Evolutionary conservation across 2,797 vertebrate species (phyloP).

Genomic region (Acanthurus tractus): DNA sequence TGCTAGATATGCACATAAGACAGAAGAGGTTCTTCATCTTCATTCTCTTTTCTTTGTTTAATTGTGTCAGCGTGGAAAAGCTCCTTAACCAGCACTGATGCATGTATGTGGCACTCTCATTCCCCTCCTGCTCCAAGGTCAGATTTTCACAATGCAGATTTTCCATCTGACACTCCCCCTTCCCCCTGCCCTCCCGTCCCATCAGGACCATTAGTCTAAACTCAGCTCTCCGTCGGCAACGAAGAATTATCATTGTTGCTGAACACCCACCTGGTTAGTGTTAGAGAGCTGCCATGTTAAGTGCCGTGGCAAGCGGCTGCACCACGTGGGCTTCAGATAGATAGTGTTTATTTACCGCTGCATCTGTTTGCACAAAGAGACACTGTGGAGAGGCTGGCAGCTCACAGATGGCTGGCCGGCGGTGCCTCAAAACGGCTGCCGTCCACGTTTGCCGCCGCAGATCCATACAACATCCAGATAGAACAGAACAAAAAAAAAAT

Average conservation of each 20-base stretch:
- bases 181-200: not conserved
- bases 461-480: slow-evolving; percentile 19
- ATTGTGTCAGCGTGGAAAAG: not conserved
- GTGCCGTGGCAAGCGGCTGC: slow-evolving; percentile 43
- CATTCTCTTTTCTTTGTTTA: not conserved
- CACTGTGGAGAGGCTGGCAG: slow-evolving; percentile 50
- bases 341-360: slow-evolving; percentile 75
- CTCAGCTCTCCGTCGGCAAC: slow-evolving; percentile 27
- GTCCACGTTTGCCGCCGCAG: slow-evolving; percentile 17
- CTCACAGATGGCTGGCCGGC: slow-evolving; percentile 63
- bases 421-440: slow-evolving; percentile 36
- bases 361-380: slow-evolving; percentile 73
- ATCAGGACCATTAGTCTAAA: slow-evolving; percentile 58
- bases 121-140: slow-evolving; percentile 28
- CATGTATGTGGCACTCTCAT: no score
- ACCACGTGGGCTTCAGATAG: slow-evolving; percentile 58
- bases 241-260: slow-evolving; percentile 49
- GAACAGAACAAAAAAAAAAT: slow-evolving; percentile 1
- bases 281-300: slow-evolving; percentile 63
- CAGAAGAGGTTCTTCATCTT: no score
- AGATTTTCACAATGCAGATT: slow-evolving; percentile 37
- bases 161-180: slow-evolving; percentile 28
- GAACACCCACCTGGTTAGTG: slow-evolving; percentile 65
- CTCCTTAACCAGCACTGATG: no score
- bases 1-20: not conserved